A percentile compares a stretch with the other conserved stretches of the same genome.
phyloP scores from a whole-genome alignment of 1,140 invertebrate species.

The Atta cephalotes region DNA sequence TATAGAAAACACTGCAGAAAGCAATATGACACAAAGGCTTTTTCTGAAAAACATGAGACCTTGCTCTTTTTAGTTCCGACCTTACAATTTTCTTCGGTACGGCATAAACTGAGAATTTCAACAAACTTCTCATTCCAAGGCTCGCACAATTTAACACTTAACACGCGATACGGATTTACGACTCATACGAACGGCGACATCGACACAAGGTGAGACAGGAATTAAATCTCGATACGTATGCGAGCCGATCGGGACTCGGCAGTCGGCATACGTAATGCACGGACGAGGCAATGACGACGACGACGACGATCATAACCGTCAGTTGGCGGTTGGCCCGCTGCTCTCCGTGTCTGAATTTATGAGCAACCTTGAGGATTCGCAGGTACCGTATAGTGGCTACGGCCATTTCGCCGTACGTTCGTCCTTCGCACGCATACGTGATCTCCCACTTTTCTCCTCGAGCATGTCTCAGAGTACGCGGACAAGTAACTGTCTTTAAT shows the following conservation, averaged over 20 bases:
- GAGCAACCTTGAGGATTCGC: conserved; percentile 73
- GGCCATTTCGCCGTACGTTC: conserved; percentile 8
- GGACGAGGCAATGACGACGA: not conserved
- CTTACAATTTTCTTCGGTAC: conserved; percentile 11
- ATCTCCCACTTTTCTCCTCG: conserved; percentile 56
- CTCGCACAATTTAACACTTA: conserved; percentile 1
- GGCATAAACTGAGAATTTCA: not conserved
- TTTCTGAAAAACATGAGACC: not conserved
- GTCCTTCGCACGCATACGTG: conserved; percentile 67
- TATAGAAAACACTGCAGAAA: not conserved
- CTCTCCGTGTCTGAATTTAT: conserved; percentile 67
- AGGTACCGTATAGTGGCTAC: conserved; percentile 67
- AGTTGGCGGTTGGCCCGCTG: conserved; percentile 36
- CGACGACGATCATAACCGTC: conserved; percentile 51
- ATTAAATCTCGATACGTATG: conserved; percentile 51
- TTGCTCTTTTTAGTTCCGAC: not conserved
- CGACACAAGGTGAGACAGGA: not conserved
- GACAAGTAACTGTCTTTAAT: conserved; percentile 20
- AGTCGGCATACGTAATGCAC: conserved; percentile 66
- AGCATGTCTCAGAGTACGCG: conserved; percentile 17
- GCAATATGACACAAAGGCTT: too few relatives aligned
- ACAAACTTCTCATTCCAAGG: not conserved
- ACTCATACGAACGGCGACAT: not conserved
- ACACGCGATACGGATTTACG: not conserved
- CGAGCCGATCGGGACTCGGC: conserved; percentile 22